Conservation (phyloP, 2,797 vertebrate genomes). For the Nyctalus aviator region DNA sequence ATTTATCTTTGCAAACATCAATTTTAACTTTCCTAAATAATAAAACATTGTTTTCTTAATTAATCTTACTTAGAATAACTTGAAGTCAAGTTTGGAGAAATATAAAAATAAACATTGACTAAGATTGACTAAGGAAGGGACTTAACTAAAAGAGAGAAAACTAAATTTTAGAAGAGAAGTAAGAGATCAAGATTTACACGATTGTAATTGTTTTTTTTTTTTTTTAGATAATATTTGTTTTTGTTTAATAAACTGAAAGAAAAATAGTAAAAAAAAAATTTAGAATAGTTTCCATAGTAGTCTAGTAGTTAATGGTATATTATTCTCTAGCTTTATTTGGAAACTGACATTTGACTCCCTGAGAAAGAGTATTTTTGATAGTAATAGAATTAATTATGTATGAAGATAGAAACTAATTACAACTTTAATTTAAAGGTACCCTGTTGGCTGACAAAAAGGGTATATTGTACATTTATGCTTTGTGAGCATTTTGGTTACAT, state of each 20-base stretch:
- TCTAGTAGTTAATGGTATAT: background rate
- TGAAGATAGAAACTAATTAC: background rate
- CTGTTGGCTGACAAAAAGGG: background rate
- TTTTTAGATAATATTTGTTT: constrained; percentile 28
- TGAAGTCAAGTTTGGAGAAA: no score
- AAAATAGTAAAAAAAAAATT: background rate
- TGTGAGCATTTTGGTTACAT: background rate
- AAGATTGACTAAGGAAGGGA: no score
- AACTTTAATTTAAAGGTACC: background rate
- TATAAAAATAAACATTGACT: no score
- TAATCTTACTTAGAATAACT: no score
- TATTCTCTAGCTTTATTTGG: background rate
- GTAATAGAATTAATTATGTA: background rate
- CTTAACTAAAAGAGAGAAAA: no score
- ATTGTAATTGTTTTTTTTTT: background rate
- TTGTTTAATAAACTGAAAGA: background rate
- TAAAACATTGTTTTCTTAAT: no score
- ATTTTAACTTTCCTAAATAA: no score
- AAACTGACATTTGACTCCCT: background rate
- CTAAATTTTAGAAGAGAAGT: no score
- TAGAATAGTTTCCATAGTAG: background rate
- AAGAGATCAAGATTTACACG: no score
- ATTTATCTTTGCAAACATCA: no score
- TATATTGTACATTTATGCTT: background rate
- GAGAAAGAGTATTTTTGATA: background rate